These are phyloP conservation scores for Misgurnus anguillicaudatus DNA, from an alignment of 2,113 vertebrate species.

Conservation along the genomic window DNA sequence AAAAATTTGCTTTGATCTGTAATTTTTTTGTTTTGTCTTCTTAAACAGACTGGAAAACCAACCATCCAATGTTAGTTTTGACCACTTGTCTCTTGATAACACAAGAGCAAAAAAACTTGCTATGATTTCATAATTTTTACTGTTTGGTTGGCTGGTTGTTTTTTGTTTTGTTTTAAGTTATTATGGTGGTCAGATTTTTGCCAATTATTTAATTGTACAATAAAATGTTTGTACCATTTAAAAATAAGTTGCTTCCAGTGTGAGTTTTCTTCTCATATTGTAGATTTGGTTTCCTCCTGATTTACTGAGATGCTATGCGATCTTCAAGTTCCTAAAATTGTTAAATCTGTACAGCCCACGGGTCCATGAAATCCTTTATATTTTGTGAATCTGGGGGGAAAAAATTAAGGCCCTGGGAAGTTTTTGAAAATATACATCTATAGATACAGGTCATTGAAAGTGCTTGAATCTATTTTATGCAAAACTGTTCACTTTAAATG, in stretches of 20 bases:
- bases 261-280: constrained; percentile 13
- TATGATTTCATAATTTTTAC: constrained; percentile 72
- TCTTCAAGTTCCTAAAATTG: not conserved
- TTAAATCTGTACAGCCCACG: not conserved
- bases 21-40: constrained; percentile 38
- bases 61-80: constrained; percentile 77
- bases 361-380: too few species aligned
- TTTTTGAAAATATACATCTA: too few species aligned
- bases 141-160: constrained; percentile 35
- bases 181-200: constrained; percentile 78
- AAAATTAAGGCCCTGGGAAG: too few species aligned
- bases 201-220: constrained; percentile 85
- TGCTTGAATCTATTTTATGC: too few species aligned
- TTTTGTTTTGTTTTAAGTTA: constrained; percentile 62
- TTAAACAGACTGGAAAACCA: constrained; percentile 72
- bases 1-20: constrained; percentile 65
- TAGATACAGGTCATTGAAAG: too few species aligned
- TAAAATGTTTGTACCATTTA: constrained; percentile 83
- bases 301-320: not conserved
- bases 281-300: not conserved
- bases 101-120: constrained; percentile 69
- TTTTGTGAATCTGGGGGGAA: too few species aligned
- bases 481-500: too few species aligned
- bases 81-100: constrained; percentile 75
- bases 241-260: constrained; percentile 56